phyloP scores from a whole-genome alignment of 2,888 invertebrate species.

The Lampropteryx suffumata region DNA sequence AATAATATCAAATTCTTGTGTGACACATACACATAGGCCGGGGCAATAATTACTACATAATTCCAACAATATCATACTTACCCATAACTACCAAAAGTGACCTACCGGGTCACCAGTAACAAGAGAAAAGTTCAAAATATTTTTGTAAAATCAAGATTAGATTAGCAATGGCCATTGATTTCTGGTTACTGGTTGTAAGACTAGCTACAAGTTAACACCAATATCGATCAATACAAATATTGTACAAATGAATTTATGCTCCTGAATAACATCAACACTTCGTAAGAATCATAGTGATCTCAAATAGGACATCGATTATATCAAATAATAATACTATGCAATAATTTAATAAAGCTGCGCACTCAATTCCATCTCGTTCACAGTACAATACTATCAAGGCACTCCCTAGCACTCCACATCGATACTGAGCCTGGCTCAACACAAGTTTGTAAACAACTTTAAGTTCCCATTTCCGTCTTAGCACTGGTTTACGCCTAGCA shows the following conservation, averaged over 20 bases:
- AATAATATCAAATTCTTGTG: constrained; percentile 67
- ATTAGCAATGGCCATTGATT: constrained; percentile 29
- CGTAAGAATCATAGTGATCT: constrained; percentile 44
- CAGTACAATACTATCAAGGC: constrained; percentile 51
- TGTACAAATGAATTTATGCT: constrained; percentile 36
- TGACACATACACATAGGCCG: constrained; percentile 50
- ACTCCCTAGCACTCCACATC: constrained; percentile 51
- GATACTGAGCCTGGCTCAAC: constrained; percentile 39
- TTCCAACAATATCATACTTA: constrained; percentile 49
- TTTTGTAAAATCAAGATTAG: constrained; percentile 22
- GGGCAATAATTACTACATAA: constrained; percentile 40
- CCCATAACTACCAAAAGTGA: constrained; percentile 40
- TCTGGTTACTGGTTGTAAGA: constrained; percentile 28
- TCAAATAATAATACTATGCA: constrained; percentile 62
- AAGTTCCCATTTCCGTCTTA: constrained; percentile 47
- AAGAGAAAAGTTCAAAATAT: constrained; percentile 5
- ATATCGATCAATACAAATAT: constrained; percentile 33
- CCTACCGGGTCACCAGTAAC: constrained; percentile 32
- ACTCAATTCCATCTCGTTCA: constrained; percentile 48
- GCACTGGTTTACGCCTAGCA: constrained; percentile 24
- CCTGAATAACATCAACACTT: constrained; percentile 44
- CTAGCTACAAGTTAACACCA: constrained; percentile 28
- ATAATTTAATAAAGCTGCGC: constrained; percentile 48
- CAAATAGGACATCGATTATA: constrained; percentile 50
- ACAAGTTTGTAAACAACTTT: constrained; percentile 37